Evolutionary conservation across 37 sponge, comb jelly and placozoan species (phyloP).

Genomic region (Geodia barretti): DNA sequence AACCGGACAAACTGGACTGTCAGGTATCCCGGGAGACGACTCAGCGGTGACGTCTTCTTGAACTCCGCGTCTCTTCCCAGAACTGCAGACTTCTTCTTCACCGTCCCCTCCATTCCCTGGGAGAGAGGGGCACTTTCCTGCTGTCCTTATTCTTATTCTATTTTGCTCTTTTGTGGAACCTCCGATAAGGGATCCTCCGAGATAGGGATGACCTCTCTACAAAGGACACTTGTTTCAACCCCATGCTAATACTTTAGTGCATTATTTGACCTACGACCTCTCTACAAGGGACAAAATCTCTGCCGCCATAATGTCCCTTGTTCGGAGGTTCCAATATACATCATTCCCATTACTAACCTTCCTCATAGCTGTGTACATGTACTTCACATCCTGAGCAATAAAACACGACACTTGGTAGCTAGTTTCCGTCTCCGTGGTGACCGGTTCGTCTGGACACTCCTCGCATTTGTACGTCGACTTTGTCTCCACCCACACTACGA

Average conservation of each 20-base stretch:
- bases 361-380: conserved; percentile 77
- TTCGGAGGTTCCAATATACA: too few relatives aligned
- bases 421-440: conserved; percentile 64
- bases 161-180: too few relatives aligned
- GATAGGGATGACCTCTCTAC: too few relatives aligned
- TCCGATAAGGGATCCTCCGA: too few relatives aligned
- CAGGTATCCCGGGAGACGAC: conserved; percentile 91
- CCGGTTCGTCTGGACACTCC: conserved; percentile 79
- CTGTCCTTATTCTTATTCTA: too few relatives aligned
- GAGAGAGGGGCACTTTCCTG: too few relatives aligned
- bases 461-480: conserved; percentile 73
- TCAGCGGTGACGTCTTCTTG: conserved; percentile 78
- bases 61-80: conserved; percentile 86
- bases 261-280: too few relatives aligned
- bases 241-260: too few relatives aligned
- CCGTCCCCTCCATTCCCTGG: conserved; percentile 83
- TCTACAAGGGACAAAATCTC: too few relatives aligned
- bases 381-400: conserved; percentile 89
- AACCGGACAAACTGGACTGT: conserved; percentile 93
- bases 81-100: conserved; percentile 85
- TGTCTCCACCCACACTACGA: conserved; percentile 32
- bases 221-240: too few relatives aligned
- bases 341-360: conserved; percentile 50
- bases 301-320: too few relatives aligned
- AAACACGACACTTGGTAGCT: conserved; percentile 85